These are phyloP conservation scores for Ia io DNA, from an alignment of 2,113 vertebrate genomes.

Conservation along the genomic window DNA sequence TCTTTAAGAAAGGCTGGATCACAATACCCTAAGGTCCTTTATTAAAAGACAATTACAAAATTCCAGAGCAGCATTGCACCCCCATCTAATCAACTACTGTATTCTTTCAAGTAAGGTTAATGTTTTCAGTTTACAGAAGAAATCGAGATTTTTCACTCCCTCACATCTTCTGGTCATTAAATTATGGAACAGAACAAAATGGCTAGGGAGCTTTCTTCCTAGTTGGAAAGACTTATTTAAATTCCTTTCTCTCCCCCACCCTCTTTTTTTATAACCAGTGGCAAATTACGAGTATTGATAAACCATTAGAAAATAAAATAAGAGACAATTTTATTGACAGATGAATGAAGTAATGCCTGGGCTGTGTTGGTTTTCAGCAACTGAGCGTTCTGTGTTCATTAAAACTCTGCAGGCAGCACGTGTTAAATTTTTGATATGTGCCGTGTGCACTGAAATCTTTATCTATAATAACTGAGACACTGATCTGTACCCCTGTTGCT, in stretches of 20 bases:
- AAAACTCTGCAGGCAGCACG: slow-evolving; percentile 67
- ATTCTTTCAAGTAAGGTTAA: not conserved
- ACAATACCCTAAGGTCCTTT: not conserved
- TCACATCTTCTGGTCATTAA: not conserved
- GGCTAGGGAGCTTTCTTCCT: not conserved
- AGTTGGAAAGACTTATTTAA: slow-evolving; percentile 73
- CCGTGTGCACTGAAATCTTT: slow-evolving; percentile 73
- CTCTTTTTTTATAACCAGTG: slow-evolving; percentile 78
- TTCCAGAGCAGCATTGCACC: accelerated
- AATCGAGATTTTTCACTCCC: not conserved
- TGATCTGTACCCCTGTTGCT: slow-evolving; percentile 68
- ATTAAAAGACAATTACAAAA: not conserved
- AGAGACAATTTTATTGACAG: slow-evolving; percentile 78
- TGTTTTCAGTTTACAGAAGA: accelerated
- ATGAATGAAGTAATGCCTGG: slow-evolving; percentile 77
- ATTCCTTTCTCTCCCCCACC: slow-evolving; percentile 53
- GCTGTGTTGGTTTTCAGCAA: slow-evolving; percentile 76
- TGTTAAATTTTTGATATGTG: slow-evolving; percentile 82
- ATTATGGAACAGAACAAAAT: not conserved
- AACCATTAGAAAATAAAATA: slow-evolving; percentile 86
- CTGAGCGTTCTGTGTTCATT: slow-evolving; percentile 82
- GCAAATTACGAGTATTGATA: slow-evolving; percentile 84
- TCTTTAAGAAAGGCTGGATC: not conserved
- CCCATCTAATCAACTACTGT: not conserved
- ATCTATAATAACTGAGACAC: slow-evolving; percentile 79